Base-by-base conservation (phyloP, 1,140 invertebrate genomes). In the Papilio aristodemus region DNA sequence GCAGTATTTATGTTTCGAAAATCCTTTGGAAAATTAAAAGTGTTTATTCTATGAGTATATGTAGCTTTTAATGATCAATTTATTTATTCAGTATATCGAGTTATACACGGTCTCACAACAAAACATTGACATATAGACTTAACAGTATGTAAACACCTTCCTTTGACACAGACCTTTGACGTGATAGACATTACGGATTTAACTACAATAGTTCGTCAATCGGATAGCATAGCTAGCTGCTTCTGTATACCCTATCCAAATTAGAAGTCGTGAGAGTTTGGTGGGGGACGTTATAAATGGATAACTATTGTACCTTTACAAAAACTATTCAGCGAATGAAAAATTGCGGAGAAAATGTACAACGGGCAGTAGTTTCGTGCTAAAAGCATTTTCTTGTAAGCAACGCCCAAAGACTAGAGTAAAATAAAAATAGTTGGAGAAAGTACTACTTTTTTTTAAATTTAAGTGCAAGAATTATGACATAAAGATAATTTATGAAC, bases 301-400 rank as follows among this genome's bases (percentile, higher is more conserved):
- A 54, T 54, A 54, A 54, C 17, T 54, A 54, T 22, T 54, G 17
- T 54, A 54, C 5, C 46, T 17, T 46, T 7, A 54, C 46, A 54
- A 19, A 54, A 22, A 54, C 19, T 8, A 22, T 50, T 54, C 46
- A 11, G 46, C 5, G 22, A 54, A 54, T 22, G 19, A 54, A 54
- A 54, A 54, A 22, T 22, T 54, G 46, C 11, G 11, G 46, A 11
- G 46, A n/a, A n/a, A 54, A 19, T 25, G 19, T 54, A 54, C 46
- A 9, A 54, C 46, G 11, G 10, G 19, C 46, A 25, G 46, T 22
- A 54, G 46, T 54, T 22, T 54, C 10, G 11, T 19, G 19, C 46
- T 54, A 25, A 54, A 54, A 54, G 46, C 46, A 54, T 54, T 54
- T 54, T 54, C 19, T 11, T 54, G 46, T 54, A 54, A 46, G 19